Conservation (phyloP, 35 echinoderm and acorn worm species). For the Lytechinus variegatus region DNA sequence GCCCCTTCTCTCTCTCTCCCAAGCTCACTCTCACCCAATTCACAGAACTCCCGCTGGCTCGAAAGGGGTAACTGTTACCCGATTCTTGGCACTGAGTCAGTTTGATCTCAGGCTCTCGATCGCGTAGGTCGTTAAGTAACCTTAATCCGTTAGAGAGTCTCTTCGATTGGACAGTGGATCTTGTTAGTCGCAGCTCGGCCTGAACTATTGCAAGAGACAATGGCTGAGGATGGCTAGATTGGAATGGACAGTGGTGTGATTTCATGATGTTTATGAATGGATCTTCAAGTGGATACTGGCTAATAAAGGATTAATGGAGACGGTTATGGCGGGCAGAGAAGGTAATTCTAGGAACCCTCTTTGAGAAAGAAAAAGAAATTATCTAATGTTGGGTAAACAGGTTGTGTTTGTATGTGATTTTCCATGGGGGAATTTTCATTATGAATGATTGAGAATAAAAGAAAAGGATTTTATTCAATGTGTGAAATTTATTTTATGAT, state of each 20-base stretch:
- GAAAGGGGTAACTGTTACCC: background rate
- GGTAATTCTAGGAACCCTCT: background rate
- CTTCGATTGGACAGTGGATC: background rate
- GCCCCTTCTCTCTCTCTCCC: background rate
- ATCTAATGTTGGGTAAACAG: background rate
- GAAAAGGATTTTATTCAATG: too few species aligned
- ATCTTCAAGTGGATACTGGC: background rate
- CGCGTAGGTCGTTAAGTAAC: background rate
- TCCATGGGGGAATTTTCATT: too few species aligned
- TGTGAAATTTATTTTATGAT: too few species aligned
- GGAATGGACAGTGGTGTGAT: background rate
- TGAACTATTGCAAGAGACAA: background rate
- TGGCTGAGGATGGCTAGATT: background rate
- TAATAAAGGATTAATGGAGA: background rate
- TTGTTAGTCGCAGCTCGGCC: background rate
- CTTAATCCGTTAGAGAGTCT: background rate
- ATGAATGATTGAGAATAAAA: too few species aligned
- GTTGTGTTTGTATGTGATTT: background rate
- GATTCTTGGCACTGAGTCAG: background rate
- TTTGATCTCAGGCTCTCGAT: background rate
- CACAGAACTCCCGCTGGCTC: background rate
- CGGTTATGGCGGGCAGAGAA: background rate
- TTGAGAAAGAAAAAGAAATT: background rate
- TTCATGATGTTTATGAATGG: conserved; percentile 2
- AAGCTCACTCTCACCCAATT: background rate